Base-by-base conservation (phyloP, 53 echinoderm and acorn worm species). In the Mesocentrotus franciscanus region DNA sequence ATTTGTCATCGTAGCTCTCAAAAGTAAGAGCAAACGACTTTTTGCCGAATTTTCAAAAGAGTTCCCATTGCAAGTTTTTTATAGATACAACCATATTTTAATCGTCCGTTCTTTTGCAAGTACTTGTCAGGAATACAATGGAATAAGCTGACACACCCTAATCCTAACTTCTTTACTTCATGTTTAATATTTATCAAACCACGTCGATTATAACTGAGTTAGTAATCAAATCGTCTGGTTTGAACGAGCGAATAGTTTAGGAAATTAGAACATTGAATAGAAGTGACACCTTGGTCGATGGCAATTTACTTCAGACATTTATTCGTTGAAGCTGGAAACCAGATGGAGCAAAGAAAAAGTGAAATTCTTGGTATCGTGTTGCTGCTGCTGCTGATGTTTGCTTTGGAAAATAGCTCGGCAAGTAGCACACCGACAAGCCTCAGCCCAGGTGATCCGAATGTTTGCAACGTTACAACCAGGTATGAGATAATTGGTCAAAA, bases 381-480 rank as follows among this genome's bases (percentile, higher is more conserved):
- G 36, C 9, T 64, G 64, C 18, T 64, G 64, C 64, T 81, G 81
- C 8, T 81, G 81, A 42, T 42, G 42, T 39, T 17, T 81, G 81
- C 22, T 81, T 81, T 9, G 42, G 39, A 20, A 2, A 33, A 81
- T 81, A 33, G 81, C 42, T 81, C 81, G 8, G 7, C 81, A 18
- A 81, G 7, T 20, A 79, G 4, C n/a, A 20, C 17, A 36, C 5
- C 42, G 35, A 18, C 18, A 4, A 42, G 20, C 39, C 81, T 81
- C 22, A 81, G 36, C 81, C 20, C 18, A 42, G 81, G 32, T 90
- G 90, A 90, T 30, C 58, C 58, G 26, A 59, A 90, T 90, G 90
- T 90, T 56, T 90, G 90, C 60, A 90, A 90, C 90, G 32, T 90
- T 32, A 90, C 90, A 60, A 32, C 60, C 58, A 90, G 90, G 90